A percentile compares a stretch with the other conserved stretches of the same genome.
Evolutionary conservation across 2,113 vertebrate species (phyloP).

Genomic region (Corvus moneduloides): DNA sequence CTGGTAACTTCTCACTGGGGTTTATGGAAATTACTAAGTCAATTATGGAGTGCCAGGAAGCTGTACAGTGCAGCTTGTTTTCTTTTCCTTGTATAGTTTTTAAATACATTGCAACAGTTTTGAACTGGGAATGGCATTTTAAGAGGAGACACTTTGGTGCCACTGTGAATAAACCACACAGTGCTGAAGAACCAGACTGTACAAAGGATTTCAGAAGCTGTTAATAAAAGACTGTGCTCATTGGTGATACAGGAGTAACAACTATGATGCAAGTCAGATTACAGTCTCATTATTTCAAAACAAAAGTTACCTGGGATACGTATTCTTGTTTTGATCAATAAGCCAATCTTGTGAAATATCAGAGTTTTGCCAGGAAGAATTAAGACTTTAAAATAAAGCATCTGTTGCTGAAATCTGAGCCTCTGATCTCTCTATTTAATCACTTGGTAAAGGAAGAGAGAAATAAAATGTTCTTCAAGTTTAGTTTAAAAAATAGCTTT

Average conservation of each 20-base stretch:
- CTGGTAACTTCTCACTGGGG: slow-evolving; percentile 8
- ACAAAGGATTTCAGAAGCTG: background rate
- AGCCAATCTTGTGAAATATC: background rate
- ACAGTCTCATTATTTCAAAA: background rate
- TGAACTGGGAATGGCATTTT: background rate
- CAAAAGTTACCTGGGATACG: background rate
- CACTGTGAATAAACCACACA: background rate
- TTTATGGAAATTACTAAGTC: slow-evolving; percentile 13
- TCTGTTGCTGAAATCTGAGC: background rate
- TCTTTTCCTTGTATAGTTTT: slow-evolving; percentile 1
- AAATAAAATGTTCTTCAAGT: background rate
- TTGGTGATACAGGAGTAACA: background rate
- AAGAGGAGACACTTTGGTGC: background rate
- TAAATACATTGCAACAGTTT: background rate
- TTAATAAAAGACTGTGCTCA: background rate
- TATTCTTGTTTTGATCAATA: background rate
- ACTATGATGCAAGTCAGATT: slow-evolving; percentile 9
- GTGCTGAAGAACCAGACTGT: background rate
- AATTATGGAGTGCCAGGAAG: background rate
- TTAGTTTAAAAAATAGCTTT: background rate
- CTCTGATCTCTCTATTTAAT: background rate
- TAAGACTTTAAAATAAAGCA: background rate
- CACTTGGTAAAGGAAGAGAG: background rate
- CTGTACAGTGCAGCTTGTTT: background rate
- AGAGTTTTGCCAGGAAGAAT: background rate